A percentile compares a stretch with the other conserved stretches of the same genome.
Evolutionary conservation across 2,888 invertebrate species (phyloP).

Genomic region (Chrysolina oricalcia): DNA sequence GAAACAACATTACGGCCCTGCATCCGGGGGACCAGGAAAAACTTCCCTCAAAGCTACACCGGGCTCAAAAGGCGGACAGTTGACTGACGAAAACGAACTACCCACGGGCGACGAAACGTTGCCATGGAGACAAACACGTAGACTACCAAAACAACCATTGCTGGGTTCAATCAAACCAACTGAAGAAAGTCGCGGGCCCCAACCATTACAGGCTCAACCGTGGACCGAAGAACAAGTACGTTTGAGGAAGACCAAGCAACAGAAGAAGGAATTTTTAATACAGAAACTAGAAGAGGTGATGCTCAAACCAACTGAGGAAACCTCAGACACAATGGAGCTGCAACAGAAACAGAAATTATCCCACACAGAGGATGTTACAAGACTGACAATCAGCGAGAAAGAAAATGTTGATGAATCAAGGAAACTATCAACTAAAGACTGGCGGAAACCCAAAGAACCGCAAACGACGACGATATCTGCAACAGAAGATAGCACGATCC

Average conservation of each 20-base stretch:
- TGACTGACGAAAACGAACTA: conserved; percentile 70
- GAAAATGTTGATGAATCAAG: conserved; percentile 46
- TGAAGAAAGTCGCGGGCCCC: conserved; percentile 54
- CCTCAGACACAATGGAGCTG: conserved; percentile 30
- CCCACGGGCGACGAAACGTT: conserved; percentile 74
- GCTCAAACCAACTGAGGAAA: conserved; percentile 70
- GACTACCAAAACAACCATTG: conserved; percentile 35
- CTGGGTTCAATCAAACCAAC: conserved; percentile 42
- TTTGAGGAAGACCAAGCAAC: conserved; percentile 72
- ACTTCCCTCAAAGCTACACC: conserved; percentile 61
- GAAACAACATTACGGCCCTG: conserved; percentile 61
- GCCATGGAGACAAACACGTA: conserved; percentile 72
- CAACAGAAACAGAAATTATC: conserved; percentile 38
- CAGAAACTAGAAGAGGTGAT: conserved; percentile 72
- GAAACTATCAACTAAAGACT: conserved; percentile 53
- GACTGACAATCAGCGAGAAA: conserved; percentile 58
- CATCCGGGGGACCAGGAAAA: conserved; percentile 67
- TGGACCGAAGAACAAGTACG: conserved; percentile 80
- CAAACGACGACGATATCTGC: conserved; percentile 48
- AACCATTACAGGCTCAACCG: conserved; percentile 69
- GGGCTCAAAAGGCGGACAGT: conserved; percentile 65
- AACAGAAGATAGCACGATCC: conserved; percentile 63
- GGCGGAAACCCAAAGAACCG: conserved; percentile 65
- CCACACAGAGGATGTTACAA: conserved; percentile 61
- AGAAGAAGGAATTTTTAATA: conserved; percentile 68